Evolutionary conservation across 92 coral and sea anemone genomes (phyloP), one percentile per base, ranked within the genome.

Genomic region (Virgularia gustaviana): DNA sequence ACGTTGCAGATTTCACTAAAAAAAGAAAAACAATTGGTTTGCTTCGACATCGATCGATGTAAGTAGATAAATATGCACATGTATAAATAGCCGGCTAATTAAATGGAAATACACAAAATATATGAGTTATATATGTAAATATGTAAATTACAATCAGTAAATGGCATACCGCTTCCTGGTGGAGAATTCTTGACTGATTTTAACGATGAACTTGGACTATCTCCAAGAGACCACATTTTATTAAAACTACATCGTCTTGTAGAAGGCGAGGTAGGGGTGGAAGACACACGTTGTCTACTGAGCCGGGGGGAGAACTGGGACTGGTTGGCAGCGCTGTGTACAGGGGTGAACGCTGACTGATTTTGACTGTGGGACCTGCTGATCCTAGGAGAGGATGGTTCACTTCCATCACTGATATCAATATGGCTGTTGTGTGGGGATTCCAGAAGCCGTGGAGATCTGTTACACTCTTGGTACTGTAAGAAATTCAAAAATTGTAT

Each of bases 1-100:
- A 4, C 61, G 88, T 86, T 65, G 87, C 89, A 23, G 97, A 80
- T 23, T 83, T 68, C 13, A 68, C 75, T 68, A 49, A 45, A 68
- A n/a, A 30, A 35, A 19, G 33, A 37, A 58, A 19, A 35, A 62
- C 29, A n/a, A n/a, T n/a, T n/a, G n/a, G n/a, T n/a, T n/a, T n/a
- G n/a, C n/a, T n/a, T n/a, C n/a, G n/a, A n/a, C n/a, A n/a, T n/a
- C n/a, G n/a, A n/a, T n/a, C n/a, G n/a, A n/a, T n/a, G n/a, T n/a
- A n/a, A n/a, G n/a, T n/a, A n/a, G n/a, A n/a, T n/a, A n/a, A n/a
- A n/a, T n/a, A n/a, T n/a, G n/a, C n/a, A n/a, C n/a, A n/a, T n/a
- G n/a, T n/a, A n/a, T n/a, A n/a, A n/a, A n/a, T n/a, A n/a, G n/a
- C n/a, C n/a, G n/a, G n/a, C n/a, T n/a, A n/a, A n/a, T n/a, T n/a